Evolutionary conservation across 2,888 invertebrate genomes (phyloP).

Genomic region (Acleris holmiana): DNA sequence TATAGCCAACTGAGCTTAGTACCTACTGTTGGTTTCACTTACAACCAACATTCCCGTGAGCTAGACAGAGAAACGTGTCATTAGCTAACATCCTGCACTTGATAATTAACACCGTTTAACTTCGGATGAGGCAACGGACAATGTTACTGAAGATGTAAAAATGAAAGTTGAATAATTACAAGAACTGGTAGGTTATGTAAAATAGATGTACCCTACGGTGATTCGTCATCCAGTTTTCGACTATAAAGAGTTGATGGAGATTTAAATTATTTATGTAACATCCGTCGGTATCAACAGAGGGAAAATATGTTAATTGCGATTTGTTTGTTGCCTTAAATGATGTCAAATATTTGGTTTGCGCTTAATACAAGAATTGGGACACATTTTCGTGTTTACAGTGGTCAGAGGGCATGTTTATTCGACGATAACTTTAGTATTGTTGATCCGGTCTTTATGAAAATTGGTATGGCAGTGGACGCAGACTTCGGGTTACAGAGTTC

Average conservation of each 20-base stretch:
- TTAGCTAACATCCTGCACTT: slow-evolving; percentile 46
- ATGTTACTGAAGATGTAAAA: slow-evolving; percentile 47
- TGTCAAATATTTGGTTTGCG: neutral
- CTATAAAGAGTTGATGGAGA: slow-evolving; percentile 46
- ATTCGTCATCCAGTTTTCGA: slow-evolving; percentile 54
- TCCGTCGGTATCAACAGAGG: slow-evolving; percentile 40
- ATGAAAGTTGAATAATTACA: slow-evolving; percentile 69
- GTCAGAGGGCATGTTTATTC: no score
- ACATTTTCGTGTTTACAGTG: neutral
- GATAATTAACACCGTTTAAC: slow-evolving; percentile 40
- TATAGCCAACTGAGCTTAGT: neutral
- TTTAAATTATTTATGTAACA: slow-evolving; percentile 48
- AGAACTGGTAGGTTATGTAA: slow-evolving; percentile 63
- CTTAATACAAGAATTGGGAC: neutral
- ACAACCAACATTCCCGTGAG: slow-evolving; percentile 8
- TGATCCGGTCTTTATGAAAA: no score
- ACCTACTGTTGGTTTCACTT: neutral
- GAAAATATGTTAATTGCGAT: slow-evolving; percentile 9
- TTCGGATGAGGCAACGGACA: slow-evolving; percentile 16
- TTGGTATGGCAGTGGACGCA: no score
- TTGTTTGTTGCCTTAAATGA: neutral
- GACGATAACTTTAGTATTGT: no score
- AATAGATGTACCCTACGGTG: slow-evolving; percentile 50
- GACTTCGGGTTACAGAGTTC: no score
- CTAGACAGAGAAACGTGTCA: slow-evolving; percentile 34